These are phyloP conservation scores for Eriosoma lanigerum DNA, from an alignment of 1,140 invertebrate species.

Conservation along the genomic window DNA sequence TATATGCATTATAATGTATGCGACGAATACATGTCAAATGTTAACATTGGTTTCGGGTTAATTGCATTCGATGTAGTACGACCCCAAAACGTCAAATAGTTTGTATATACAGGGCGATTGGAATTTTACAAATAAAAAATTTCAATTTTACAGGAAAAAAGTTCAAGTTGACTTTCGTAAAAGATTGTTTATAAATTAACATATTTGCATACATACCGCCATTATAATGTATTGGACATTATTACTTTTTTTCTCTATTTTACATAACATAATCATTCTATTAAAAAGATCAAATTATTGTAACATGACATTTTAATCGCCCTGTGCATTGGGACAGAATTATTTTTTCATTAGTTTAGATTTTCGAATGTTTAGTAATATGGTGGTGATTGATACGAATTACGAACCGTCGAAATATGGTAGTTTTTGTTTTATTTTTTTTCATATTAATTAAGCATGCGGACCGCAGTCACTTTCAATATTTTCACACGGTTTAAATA, in stretches of 20 bases:
- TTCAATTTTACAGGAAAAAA: too few relatives aligned
- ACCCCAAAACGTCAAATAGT: conserved; percentile 3
- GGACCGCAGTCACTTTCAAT: background rate
- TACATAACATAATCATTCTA: too few relatives aligned
- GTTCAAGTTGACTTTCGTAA: too few relatives aligned
- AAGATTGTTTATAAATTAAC: too few relatives aligned
- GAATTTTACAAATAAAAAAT: too few relatives aligned
- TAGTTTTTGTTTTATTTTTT: background rate
- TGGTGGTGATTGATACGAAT: background rate
- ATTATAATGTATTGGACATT: too few relatives aligned
- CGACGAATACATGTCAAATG: background rate
- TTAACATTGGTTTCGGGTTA: conserved; percentile 10
- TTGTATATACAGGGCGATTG: too few relatives aligned
- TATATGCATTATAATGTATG: background rate
- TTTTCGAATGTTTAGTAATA: background rate
- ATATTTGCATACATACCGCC: too few relatives aligned
- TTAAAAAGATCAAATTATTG: too few relatives aligned
- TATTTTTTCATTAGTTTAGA: background rate
- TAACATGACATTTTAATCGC: too few relatives aligned
- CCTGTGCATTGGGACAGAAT: too few relatives aligned
- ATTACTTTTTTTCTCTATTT: too few relatives aligned
- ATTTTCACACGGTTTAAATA: background rate
- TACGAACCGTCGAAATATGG: background rate
- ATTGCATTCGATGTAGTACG: conserved; percentile 18
- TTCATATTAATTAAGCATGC: background rate